Base-by-base conservation (phyloP, 2,888 invertebrate genomes). In the Luperina testacea region DNA sequence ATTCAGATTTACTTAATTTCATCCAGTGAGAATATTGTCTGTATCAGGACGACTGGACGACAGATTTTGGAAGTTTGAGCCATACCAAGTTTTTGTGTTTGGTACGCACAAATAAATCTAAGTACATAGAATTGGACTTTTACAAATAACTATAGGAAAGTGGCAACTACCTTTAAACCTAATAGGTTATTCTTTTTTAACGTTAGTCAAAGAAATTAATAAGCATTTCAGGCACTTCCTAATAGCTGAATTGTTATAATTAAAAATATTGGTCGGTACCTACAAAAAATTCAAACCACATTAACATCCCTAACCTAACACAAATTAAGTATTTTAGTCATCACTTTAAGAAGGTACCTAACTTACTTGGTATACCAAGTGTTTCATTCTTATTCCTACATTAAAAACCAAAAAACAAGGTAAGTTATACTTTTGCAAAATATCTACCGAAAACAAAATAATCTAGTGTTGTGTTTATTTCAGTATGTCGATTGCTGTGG, bases 401-500 rank as follows among this genome's bases (percentile, higher is more conserved):
- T 32, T 53, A 32, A 53, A 53, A 53, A 53, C 6, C 32, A 53
- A 5, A 15, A 70, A 69, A 8, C 8, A 32, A 15, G 2, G 2
- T 17, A n/a, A 11, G 0, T 42, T 67, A 32, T 32, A 1, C 9
- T 68, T 11, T 48, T 24, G 48, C 13, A 24, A 69, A 53, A 57
- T 53, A 11, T 59, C 59, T n/a, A 17, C n/a, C 6, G 17, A n/a
- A 38, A n/a, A 8, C 71, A n/a, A 48, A 61, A 32, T 75, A 48
- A 69, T 68, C 9, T 38, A 67, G 20, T 61, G 20, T 65, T 82
- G 24, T 80, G 84, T 85, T 88, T 86, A 68, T 94, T 93, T 48
- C 94, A 98, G 98, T 92, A 97, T 98, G 93, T 97, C 98, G 17
- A 97, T 98, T 79, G 98, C 98, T 20, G 98, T 98, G 53, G 99